Conservation (phyloP, 1,140 invertebrate genomes). For the Ceratina calcarata region DNA sequence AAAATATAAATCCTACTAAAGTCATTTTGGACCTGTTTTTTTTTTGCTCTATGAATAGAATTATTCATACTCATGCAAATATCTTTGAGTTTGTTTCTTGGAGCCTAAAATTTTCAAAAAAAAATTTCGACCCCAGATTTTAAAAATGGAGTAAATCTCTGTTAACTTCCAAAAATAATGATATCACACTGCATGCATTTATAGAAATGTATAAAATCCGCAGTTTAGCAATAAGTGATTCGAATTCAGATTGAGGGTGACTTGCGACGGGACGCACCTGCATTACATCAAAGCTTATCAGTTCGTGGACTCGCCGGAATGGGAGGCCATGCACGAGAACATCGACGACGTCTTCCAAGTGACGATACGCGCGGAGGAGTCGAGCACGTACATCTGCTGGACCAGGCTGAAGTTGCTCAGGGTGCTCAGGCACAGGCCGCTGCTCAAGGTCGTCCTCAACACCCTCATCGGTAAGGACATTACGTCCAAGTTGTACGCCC, state of each 20-base stretch:
- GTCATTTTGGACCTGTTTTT: too few species aligned
- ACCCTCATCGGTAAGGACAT: conserved; percentile 93
- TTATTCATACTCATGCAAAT: too few species aligned
- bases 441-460: conserved; percentile 87
- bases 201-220: too few species aligned
- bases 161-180: too few species aligned
- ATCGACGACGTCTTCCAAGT: conserved; percentile 91
- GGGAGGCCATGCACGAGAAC: conserved; percentile 89
- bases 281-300: conserved; percentile 91
- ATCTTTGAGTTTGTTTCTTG: too few species aligned
- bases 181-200: too few species aligned
- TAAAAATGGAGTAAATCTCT: too few species aligned
- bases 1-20: too few species aligned
- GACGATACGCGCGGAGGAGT: conserved; percentile 89
- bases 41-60: too few species aligned
- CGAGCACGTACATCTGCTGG: conserved; percentile 89
- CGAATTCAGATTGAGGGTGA: conserved; percentile 85
- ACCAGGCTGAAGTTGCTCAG: conserved; percentile 86
- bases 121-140: too few species aligned
- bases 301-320: conserved; percentile 93
- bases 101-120: too few species aligned
- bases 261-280: conserved; percentile 89
- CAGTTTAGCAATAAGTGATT: not conserved
- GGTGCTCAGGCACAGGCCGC: conserved; percentile 86
- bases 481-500: conserved; percentile 90